These are phyloP conservation scores for Rhadina sibilatrix DNA, from an alignment of 2,113 vertebrate species.

Conservation along the genomic window DNA sequence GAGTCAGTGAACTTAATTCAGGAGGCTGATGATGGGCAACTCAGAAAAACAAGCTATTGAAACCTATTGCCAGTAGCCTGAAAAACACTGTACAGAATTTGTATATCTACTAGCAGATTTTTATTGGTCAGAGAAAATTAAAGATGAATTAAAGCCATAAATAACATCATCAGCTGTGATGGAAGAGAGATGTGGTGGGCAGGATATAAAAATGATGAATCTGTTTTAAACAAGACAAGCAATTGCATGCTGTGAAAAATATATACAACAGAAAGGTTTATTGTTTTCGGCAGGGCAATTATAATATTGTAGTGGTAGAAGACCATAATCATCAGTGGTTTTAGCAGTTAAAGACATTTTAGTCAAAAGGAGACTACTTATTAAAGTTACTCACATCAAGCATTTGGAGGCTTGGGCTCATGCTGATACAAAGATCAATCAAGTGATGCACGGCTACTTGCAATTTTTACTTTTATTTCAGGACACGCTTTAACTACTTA, in stretches of 20 bases:
- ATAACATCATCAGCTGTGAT: constrained; percentile 22
- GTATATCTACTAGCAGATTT: not conserved
- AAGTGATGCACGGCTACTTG: constrained; percentile 1
- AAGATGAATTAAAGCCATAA: constrained; percentile 34
- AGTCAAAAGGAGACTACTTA: constrained; percentile 17
- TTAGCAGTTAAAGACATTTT: constrained; percentile 20
- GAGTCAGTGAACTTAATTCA: not conserved
- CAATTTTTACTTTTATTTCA: constrained; percentile 42
- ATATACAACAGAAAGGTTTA: constrained; percentile 32
- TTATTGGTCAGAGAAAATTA: constrained; percentile 27
- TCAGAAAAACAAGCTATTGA: not conserved
- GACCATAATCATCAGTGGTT: constrained; percentile 14
- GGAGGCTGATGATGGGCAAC: not conserved
- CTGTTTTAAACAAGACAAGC: constrained; percentile 31
- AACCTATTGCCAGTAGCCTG: not conserved
- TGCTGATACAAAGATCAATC: constrained; percentile 48
- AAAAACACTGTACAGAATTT: constrained; percentile 1
- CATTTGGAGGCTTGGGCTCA: constrained; percentile 32
- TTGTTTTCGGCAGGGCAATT: constrained; percentile 39
- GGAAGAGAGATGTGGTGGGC: not conserved
- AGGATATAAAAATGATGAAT: constrained; percentile 33
- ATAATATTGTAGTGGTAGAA: not conserved
- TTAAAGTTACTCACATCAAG: constrained; percentile 38
- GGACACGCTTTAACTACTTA: not conserved
- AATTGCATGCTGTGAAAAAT: constrained; percentile 45